Base-by-base conservation (phyloP, 2,888 invertebrate genomes). In the Leptopilina myrica region DNA sequence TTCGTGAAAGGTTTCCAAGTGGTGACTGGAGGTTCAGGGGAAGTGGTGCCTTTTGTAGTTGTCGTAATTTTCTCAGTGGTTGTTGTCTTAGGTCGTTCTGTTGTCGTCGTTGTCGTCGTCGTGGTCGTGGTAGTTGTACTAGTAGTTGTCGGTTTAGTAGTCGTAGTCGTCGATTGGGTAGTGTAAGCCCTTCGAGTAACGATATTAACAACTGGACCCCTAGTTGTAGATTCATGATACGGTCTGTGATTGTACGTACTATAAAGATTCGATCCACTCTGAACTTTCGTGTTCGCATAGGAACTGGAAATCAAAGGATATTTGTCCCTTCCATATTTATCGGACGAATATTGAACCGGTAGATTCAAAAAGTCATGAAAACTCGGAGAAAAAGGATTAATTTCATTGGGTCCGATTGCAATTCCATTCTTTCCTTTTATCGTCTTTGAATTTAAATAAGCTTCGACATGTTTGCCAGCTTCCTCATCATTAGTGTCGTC, bases 221-320 rank as follows among this genome's bases (percentile, higher is more conserved):
- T 78, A 15, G 43, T 81, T 4, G 67, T 40, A 0, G 80, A 65
- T 59, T 82, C 81, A 20, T 83, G 79, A 46, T 79, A 82, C 0
- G 89, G 89, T 33, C 87, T 87, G 78, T 92, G 91, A 82, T 92
- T 92, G 76, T 90, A 89, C 2, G 89, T 90, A 40, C 87, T 91
- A 80, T 91, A 91, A 65, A 91, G 90, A 78, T 87, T 90, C 0
- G 89, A 85, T 11, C 90, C 91, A 59, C 95, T 95, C 87, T 95
- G 95, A 43, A 95, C 94, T 88, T 95, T 95, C 0, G 95, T 93
- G 86, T 95, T 95, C 0, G 95, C 95, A 88, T 95, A 95, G 1
- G 95, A 95, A 86, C 93, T 95, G 0, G 95, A 95, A 77, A 95
- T 95, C 76, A 95, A 87, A 0, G 95, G 95, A 88, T 94, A 94